phyloP scores from a whole-genome alignment of 2,113 vertebrate species.

The Ochotona princeps region DNA sequence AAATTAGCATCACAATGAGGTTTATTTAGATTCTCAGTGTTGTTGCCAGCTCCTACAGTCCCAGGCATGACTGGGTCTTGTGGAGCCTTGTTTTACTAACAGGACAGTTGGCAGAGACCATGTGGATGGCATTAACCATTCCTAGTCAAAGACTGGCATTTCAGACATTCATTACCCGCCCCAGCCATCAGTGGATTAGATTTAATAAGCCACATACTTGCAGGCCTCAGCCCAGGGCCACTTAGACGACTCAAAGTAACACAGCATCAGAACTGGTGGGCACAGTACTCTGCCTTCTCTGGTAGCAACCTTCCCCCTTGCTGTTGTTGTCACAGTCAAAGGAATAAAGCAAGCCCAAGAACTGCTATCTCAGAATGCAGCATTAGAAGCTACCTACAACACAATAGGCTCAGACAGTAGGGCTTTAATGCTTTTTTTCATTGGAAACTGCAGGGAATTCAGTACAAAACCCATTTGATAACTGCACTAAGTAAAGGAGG shows the following conservation, averaged over 20 bases:
- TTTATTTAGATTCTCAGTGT: slow-evolving; percentile 22
- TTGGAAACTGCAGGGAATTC: not conserved
- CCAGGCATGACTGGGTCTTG: not conserved
- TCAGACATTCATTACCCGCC: slow-evolving; percentile 64
- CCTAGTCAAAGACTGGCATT: slow-evolving; percentile 57
- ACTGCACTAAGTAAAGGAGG: not conserved
- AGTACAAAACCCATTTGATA: not conserved
- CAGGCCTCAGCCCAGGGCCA: slow-evolving; percentile 26
- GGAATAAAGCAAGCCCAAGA: not conserved
- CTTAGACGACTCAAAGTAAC: slow-evolving; percentile 26
- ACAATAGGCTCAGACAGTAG: not conserved
- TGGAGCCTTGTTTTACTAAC: slow-evolving; percentile 48
- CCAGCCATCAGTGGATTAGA: slow-evolving; percentile 57
- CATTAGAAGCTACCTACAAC: not conserved
- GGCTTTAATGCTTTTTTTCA: not conserved
- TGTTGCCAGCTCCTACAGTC: not conserved
- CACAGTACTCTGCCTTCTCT: not conserved
- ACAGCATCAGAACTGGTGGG: not conserved
- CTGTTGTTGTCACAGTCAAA: not conserved
- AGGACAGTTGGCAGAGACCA: slow-evolving; percentile 49
- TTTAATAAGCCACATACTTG: slow-evolving; percentile 55
- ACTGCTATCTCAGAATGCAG: not conserved
- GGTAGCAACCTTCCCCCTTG: not conserved
- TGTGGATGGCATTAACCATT: slow-evolving; percentile 55
- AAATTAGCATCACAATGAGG: slow-evolving; percentile 25